phyloP scores from a whole-genome alignment of 2,797 vertebrate species.

The Anas bahamensis region DNA sequence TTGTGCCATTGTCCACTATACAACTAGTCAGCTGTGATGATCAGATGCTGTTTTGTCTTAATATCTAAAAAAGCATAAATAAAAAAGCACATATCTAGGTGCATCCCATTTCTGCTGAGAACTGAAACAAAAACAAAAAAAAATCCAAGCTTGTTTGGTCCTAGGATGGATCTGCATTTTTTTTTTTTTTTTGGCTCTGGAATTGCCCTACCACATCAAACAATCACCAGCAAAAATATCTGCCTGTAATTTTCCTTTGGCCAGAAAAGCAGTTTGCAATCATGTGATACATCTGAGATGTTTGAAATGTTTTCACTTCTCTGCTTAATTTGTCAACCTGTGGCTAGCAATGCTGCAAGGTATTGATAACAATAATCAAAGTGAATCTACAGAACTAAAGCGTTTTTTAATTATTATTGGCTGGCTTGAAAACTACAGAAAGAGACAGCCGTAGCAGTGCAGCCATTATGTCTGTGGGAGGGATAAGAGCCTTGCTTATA shows the following conservation, averaged over 20 bases:
- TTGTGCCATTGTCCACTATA: background rate
- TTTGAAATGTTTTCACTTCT: background rate
- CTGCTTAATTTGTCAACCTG: background rate
- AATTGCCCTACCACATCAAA: background rate
- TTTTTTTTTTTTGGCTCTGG: background rate
- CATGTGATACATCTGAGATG: background rate
- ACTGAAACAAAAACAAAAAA: background rate
- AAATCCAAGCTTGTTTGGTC: background rate
- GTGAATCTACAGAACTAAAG: slow-evolving; percentile 2
- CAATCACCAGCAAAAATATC: background rate
- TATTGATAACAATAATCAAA: background rate
- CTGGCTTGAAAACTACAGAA: slow-evolving; percentile 26
- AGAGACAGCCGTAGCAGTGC: background rate
- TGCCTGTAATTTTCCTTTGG: background rate
- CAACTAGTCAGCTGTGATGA: background rate
- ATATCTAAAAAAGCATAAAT: background rate
- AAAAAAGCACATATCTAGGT: background rate
- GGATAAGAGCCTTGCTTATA: background rate
- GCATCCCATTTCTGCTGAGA: background rate
- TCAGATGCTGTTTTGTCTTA: background rate
- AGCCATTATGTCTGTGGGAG: background rate
- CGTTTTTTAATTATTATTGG: background rate
- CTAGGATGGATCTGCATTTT: background rate
- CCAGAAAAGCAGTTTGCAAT: background rate
- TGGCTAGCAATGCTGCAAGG: background rate